Evolutionary conservation across 2,797 vertebrate genomes (phyloP), one percentile per base, ranked within the genome.

Genomic region (Pseudopleuronectes americanus): DNA sequence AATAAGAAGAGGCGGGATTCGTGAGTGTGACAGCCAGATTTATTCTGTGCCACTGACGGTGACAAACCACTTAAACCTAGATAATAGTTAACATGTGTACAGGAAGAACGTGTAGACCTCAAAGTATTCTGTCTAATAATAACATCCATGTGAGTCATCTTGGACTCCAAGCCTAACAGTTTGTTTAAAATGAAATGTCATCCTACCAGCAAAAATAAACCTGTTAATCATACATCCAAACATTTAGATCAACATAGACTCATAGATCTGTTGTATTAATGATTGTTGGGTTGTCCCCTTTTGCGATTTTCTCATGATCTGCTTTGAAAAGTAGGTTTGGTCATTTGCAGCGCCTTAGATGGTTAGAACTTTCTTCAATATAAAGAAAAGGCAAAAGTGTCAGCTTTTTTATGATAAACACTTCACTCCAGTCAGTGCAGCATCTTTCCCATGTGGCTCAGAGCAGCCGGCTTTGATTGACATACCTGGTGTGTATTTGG

Each of bases 401-500:
- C 54, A 77, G 58, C 61, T 77, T 69, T 31, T 58, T 67, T 31
- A 8, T n/a, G 36, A 48, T 4, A 38, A 8, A 33, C 47, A 3
- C 4, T n/a, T 48, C 16, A 43, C 60, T 64, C 41, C 69, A 64
- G 17, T 70, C 48, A 31, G 51, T 12, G 36, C 36, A 16, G 45
- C 53, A 52, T 54, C 53, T 68, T 43, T 64, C 53, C 77, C 71
- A 38, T 38, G 36, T 38, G 36, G 36, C 36, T 38, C 12, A 38
- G 36, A 38, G 36, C 36, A 53, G 61, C 21, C 1, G 2, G 28
- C n/a, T 71, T 72, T 79, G 81, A 81, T 67, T 80, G 81, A 33
- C 64, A 66, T 67, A 69, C 77, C 45, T 64, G 69, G 23, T 55
- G 55, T 64, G 66, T 49, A 60, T 73, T 89, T 74, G 36, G 66